Conservation (phyloP, 2,888 invertebrate species). For the Macrosoma leucophasiata region DNA sequence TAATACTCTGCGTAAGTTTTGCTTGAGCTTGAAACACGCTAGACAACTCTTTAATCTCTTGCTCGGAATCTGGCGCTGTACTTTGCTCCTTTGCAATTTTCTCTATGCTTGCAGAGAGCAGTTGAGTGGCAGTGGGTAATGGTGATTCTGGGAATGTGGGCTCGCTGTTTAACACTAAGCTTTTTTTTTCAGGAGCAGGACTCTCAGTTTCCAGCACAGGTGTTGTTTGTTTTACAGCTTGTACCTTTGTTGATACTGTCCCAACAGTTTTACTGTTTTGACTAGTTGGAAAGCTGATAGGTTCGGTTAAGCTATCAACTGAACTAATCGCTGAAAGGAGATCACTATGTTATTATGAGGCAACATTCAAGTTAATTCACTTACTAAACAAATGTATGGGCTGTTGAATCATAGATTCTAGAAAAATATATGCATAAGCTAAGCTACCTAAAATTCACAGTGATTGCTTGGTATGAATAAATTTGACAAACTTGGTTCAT, state of each 20-base stretch:
- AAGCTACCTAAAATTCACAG: too few species aligned
- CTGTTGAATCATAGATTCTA: too few species aligned
- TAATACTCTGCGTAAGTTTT: constrained; percentile 63
- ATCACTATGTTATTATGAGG: too few species aligned
- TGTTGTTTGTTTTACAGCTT: constrained; percentile 32
- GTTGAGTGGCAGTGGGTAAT: constrained; percentile 52
- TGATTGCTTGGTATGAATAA: too few species aligned
- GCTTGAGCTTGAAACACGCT: constrained; percentile 64
- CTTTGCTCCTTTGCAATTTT: constrained; percentile 55
- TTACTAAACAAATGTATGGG: neutral
- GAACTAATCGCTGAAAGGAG: constrained; percentile 59
- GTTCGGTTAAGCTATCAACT: constrained; percentile 57
- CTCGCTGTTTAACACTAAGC: constrained; percentile 39
- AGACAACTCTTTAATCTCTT: constrained; percentile 37
- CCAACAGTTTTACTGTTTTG: constrained; percentile 45
- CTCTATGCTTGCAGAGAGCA: constrained; percentile 62
- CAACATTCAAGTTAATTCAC: neutral
- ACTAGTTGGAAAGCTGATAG: constrained; percentile 61
- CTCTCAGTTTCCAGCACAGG: constrained; percentile 35
- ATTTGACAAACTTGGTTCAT: too few species aligned
- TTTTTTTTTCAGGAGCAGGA: constrained; percentile 32
- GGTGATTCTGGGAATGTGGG: constrained; percentile 34
- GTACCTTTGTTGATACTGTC: constrained; percentile 38
- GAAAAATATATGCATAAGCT: too few species aligned
- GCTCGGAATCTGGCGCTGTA: constrained; percentile 27